Base-by-base conservation (phyloP, 92 coral and sea anemone species). In the Palythoa grandis region DNA sequence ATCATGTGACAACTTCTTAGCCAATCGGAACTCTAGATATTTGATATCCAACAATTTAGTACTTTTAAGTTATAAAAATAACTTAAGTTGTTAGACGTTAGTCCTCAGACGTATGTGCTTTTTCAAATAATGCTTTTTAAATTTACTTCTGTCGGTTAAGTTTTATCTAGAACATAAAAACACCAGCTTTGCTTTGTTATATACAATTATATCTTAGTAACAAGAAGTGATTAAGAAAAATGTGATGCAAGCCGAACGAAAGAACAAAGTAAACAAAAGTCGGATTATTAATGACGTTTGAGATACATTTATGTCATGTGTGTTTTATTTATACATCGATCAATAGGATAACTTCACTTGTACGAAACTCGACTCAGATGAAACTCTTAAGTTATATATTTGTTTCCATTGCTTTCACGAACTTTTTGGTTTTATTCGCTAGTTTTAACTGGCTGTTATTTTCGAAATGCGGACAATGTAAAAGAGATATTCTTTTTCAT, bases 191-290 rank as follows among this genome's bases (percentile, higher is more conserved):
- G 72, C 29, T 3, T 22, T 11, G 38, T 37, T 22, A 20, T 58
- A 58, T 3, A 58, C 20, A 43, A 58, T 67, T 10, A 15, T 75
- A 52, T 52, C 79, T 20, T 54, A 75, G 79, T 38, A 75, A 75
- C 79, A 52, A 5, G 19, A 48, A 22, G 40, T 52, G 37, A 22
- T 52, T 52, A 50, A 25, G 65, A 75, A 75, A 54, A 76, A 76
- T 24, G 19, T 58, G 13, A 54, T 24, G 82, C 48, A 19, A 47
- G 0, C 23, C 12, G 11, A 72, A 16, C 10, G 9, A 22, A 23
- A 74, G 39, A 52, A 14, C 50, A 74, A 3, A 6, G 2, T 16
- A 25, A 76, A 14, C 23, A 75, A 20, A 52, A 37, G 47, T 24
- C 15, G 3, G 47, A 54, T 25, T 10, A 52, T 52, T 54, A 56